Evolutionary conservation across 2,113 vertebrate genomes (phyloP), one percentile per base, ranked within the genome.

Genomic region (Recurvirostra avosetta): DNA sequence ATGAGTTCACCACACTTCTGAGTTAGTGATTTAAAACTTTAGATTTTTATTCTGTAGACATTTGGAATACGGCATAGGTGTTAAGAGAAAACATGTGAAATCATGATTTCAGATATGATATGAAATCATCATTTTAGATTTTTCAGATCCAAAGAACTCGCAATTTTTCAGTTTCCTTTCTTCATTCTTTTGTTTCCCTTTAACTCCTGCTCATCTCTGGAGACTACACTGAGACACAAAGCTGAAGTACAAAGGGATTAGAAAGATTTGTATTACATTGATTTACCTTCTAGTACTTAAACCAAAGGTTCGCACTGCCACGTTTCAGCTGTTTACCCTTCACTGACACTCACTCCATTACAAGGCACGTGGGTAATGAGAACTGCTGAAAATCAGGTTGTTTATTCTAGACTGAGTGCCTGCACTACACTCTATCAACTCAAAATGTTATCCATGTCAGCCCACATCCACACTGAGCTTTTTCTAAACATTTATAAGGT

Each of bases 201-300:
- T 73, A 79, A 38, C 3, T 38, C 12, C 38, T 45, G 4, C 36
- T 62, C 15, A 52, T 61, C 80, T 92, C 89, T 72, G 61, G 76
- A 87, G 61, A 43, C 36, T 30, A 5, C 59, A 41, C 27, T 76
- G 62, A 27, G 25, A 38, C 49, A 82, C 66, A 82, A 72, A 82
- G 34, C 65, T 68, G 36, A 90, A 88, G 49, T 82, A 32, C 43
- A 36, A 63, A 78, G 90, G 45, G 62, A 90, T 96, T 78, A 91
- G 53, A 23, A 87, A 96, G 87, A 88, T 79, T 82, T 94, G 40
- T 75, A 61, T 94, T 92, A 8, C 53, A 70, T 92, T 84, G 73
- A 84, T 97, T 97, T 89, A 61, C 53, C 50, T 95, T 78, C 80
- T 36, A 59, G 55, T 71, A 30, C 36, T 88, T 92, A 88, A 95